Evolutionary conservation across 2,888 invertebrate genomes (phyloP).

Genomic region (Corythucha ciliata): DNA sequence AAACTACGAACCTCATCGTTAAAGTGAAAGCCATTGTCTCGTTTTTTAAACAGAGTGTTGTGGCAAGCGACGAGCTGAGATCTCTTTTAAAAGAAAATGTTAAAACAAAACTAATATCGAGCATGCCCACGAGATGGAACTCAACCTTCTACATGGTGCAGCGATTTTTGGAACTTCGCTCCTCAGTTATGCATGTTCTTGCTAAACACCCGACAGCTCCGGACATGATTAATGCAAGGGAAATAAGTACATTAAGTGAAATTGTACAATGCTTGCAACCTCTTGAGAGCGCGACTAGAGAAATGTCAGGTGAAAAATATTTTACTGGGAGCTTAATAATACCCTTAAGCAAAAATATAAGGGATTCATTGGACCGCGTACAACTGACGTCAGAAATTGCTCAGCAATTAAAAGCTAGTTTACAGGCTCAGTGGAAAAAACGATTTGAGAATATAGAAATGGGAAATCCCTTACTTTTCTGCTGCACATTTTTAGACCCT

Average conservation of each 20-base stretch:
- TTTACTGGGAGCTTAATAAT: neutral
- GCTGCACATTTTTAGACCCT: slow-evolving; percentile 1
- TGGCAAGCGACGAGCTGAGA: neutral
- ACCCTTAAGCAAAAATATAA: neutral
- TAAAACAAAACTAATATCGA: neutral
- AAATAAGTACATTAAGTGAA: neutral
- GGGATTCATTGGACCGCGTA: neutral
- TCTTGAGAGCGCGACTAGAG: neutral
- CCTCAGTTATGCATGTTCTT: neutral
- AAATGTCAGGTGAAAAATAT: neutral
- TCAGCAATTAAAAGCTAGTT: neutral
- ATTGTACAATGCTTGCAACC: neutral
- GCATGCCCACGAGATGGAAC: neutral
- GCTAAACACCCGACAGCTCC: neutral
- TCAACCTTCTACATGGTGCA: neutral
- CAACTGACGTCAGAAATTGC: neutral
- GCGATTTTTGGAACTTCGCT: neutral
- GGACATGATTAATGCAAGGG: neutral
- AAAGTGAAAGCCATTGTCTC: neutral
- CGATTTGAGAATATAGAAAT: neutral
- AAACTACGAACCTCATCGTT: neutral
- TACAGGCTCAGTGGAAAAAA: neutral
- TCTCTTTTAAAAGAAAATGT: neutral
- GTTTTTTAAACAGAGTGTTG: slow-evolving; percentile 1
- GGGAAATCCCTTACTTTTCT: neutral